phyloP scores from a whole-genome alignment of 2,797 vertebrate genomes.

The Coregonus suidteri region DNA sequence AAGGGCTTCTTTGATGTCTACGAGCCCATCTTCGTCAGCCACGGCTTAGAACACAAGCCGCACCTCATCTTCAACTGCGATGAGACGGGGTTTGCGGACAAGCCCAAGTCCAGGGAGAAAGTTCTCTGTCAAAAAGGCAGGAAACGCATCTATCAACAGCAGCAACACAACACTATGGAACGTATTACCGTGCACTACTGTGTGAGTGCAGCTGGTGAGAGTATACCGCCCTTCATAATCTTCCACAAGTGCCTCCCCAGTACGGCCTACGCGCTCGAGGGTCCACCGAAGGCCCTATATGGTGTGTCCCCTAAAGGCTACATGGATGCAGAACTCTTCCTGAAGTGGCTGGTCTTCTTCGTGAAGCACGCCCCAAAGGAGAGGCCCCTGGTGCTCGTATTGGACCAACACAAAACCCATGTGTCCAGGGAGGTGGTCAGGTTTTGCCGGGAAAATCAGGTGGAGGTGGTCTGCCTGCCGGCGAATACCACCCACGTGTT shows the following conservation, averaged over 20 bases:
- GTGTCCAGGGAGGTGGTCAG: not conserved
- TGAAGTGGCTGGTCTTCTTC: constrained; percentile 5
- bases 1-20: not conserved
- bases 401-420: constrained; percentile 11
- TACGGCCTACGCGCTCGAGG: not conserved
- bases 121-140: not conserved
- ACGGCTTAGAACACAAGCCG: not conserved
- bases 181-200: not conserved
- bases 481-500: not conserved
- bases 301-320: not conserved
- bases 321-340: not conserved
- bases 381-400: not conserved
- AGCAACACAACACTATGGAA: too few species aligned
- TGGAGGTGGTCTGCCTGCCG: not conserved
- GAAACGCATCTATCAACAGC: too few species aligned
- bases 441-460: not conserved
- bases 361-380: not conserved
- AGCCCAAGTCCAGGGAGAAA: not conserved
- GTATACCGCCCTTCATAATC: constrained; percentile 18
- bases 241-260: constrained; percentile 18
- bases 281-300: not conserved
- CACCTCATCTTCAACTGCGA: constrained; percentile 10
- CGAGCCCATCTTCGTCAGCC: not conserved
- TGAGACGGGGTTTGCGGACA: constrained; percentile 19
- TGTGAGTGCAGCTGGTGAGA: constrained; percentile 16